Conservation (phyloP, 2,113 vertebrate genomes). For the Octodon degus region DNA sequence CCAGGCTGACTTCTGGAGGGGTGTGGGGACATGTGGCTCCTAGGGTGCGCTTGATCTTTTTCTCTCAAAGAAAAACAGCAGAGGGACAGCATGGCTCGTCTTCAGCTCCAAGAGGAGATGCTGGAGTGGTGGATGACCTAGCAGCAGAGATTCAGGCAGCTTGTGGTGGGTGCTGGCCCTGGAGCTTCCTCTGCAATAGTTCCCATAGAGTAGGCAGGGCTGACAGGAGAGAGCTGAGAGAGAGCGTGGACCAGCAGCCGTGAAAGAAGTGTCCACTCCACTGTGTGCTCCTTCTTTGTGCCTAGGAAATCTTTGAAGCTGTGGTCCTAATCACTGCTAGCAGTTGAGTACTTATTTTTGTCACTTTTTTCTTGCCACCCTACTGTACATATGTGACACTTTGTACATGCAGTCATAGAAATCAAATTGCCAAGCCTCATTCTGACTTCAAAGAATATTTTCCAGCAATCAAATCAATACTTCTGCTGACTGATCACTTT, state of each 20-base stretch:
- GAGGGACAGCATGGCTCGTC: background rate
- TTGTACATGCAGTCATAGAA: conserved; percentile 78
- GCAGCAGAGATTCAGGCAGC: background rate
- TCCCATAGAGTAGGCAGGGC: background rate
- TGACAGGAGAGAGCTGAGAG: background rate
- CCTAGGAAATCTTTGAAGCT: conserved; percentile 44
- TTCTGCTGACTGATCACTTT: background rate
- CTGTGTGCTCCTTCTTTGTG: conserved; percentile 40
- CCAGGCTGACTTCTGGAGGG: background rate
- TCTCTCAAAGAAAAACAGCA: background rate
- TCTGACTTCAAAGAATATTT: conserved; percentile 75
- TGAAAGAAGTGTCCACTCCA: background rate
- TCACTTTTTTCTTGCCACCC: conserved; percentile 78
- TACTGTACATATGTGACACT: conserved; percentile 78
- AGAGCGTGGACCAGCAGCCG: background rate
- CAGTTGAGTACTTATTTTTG: conserved; percentile 77
- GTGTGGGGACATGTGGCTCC: background rate
- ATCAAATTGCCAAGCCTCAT: conserved; percentile 66
- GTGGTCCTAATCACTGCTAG: conserved; percentile 70
- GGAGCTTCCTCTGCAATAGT: background rate
- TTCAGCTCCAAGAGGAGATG: background rate
- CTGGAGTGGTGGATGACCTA: background rate
- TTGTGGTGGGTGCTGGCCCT: background rate
- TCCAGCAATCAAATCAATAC: conserved; percentile 49
- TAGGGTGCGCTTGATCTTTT: background rate